A percentile compares a stretch with the other conserved stretches of the same genome.
These are phyloP conservation scores for Cyphomyrus discorhynchus DNA, from an alignment of 2,113 vertebrate genomes.

Conservation along the genomic window DNA sequence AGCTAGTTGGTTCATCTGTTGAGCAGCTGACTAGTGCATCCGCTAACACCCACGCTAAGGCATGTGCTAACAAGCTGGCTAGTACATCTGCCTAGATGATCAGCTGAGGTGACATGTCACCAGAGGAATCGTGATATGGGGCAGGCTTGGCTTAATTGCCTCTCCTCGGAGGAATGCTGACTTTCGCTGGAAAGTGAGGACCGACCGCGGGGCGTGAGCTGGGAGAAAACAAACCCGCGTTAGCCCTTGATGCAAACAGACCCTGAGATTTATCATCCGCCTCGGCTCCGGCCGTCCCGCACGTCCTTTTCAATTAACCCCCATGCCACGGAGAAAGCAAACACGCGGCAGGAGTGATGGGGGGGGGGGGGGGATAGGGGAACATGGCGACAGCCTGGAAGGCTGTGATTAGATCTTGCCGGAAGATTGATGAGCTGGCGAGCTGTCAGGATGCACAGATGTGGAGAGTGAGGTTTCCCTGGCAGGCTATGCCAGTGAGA, in stretches of 20 bases:
- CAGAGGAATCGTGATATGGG: not conserved
- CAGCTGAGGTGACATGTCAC: too few species aligned
- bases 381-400: not conserved
- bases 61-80: not conserved
- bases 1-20: not conserved
- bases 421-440: conserved; percentile 9
- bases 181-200: not conserved
- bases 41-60: not conserved
- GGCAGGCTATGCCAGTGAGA: not conserved
- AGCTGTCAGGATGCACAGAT: not conserved
- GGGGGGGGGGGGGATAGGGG: too few species aligned
- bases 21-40: not conserved
- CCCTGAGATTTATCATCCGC: not conserved
- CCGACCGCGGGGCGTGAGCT: not conserved
- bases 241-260: not conserved
- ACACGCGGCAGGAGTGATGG: not conserved
- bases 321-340: not conserved
- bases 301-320: conserved; percentile 19
- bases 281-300: not conserved
- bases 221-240: not conserved
- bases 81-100: not conserved
- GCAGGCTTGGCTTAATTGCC: not conserved
- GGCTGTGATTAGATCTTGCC: not conserved
- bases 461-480: not conserved
- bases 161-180: not conserved